phyloP scores from a whole-genome alignment of 1,140 invertebrate genomes.

The Drosophila punjabiensis region DNA sequence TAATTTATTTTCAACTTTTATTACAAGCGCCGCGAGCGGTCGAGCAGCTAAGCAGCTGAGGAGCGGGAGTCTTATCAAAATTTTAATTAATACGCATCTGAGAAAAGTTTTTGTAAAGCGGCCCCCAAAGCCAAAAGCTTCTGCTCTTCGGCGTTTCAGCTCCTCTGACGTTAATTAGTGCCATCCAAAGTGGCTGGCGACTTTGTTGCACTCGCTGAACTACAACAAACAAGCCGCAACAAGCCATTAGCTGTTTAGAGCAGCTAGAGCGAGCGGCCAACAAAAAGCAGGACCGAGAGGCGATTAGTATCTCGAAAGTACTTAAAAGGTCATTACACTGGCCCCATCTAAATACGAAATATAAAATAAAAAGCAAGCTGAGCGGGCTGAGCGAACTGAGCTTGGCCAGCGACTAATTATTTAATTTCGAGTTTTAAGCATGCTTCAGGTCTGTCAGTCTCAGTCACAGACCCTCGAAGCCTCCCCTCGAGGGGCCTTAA shows the following conservation, averaged over 20 bases:
- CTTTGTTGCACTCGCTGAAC: constrained; percentile 62
- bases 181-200: constrained; percentile 70
- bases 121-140: constrained; percentile 61
- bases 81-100: constrained; percentile 83
- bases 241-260: constrained; percentile 64
- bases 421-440: constrained; percentile 83
- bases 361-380: constrained; percentile 13
- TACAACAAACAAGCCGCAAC: constrained; percentile 59
- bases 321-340: constrained; percentile 83
- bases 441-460: constrained; percentile 58
- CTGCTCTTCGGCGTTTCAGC: constrained; percentile 13
- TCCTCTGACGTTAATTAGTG: constrained; percentile 76
- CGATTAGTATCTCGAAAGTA: constrained; percentile 84
- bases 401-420: constrained; percentile 81
- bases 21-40: constrained; percentile 38
- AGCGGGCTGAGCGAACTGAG: constrained; percentile 31
- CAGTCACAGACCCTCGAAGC: constrained; percentile 3
- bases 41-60: neutral
- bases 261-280: constrained; percentile 47
- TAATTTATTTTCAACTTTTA: constrained; percentile 81
- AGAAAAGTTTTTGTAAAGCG: constrained; percentile 70
- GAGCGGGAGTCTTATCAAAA: constrained; percentile 66
- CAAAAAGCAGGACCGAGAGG: constrained; percentile 51
- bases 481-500: constrained; percentile 33
- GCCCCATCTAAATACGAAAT: constrained; percentile 47